Evolutionary conservation across 2,113 vertebrate species (phyloP).

Genomic region (Cyanoderma ruficeps): DNA sequence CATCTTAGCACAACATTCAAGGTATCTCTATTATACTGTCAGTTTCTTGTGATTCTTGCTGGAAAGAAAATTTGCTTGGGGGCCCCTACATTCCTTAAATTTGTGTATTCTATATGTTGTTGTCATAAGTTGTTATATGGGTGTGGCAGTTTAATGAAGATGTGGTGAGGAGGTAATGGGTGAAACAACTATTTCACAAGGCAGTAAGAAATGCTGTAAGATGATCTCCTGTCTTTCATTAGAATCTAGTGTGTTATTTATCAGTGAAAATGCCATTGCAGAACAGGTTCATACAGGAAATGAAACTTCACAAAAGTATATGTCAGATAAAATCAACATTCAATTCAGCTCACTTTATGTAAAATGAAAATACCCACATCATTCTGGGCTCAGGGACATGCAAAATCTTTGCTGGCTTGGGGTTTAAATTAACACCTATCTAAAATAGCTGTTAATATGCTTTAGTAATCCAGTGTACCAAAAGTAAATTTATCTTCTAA

Average conservation of each 20-base stretch:
- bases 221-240: neutral
- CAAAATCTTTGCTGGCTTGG: neutral
- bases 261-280: neutral
- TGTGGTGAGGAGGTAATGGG: neutral
- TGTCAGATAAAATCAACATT: slow-evolving; percentile 10
- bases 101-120: neutral
- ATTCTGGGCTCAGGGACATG: neutral
- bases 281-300: slow-evolving; percentile 50
- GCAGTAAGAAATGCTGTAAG: neutral
- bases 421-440: neutral
- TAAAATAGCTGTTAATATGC: neutral
- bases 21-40: neutral
- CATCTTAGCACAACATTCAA: neutral
- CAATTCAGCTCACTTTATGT: neutral
- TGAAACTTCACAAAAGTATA: slow-evolving; percentile 15
- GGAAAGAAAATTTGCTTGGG: neutral
- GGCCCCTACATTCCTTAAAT: neutral
- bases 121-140: neutral
- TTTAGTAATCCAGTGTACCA: neutral
- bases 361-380: neutral
- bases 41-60: neutral
- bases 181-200: neutral
- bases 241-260: neutral
- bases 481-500: neutral
- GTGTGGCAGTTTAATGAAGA: slow-evolving; percentile 22